Base-by-base conservation (phyloP, 2,797 vertebrate species). In the Hydrolagus colliei region DNA sequence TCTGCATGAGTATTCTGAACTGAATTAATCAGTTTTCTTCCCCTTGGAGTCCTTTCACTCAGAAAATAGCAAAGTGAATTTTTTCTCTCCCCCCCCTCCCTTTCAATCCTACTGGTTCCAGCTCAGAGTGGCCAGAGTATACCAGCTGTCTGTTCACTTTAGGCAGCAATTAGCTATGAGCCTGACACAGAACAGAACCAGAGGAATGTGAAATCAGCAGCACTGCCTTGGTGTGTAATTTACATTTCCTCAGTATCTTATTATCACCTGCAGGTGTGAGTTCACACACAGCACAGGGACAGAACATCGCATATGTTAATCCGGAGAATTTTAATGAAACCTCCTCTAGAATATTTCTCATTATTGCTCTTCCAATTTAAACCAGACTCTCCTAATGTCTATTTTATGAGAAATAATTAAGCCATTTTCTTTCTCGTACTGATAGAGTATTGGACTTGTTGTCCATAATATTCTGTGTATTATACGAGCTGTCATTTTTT, bases 111-210 rank as follows among this genome's bases (percentile, higher is more conserved):
- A 90, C 91, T 90, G 92, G 88, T 89, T 88, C 88, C 87, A 88
- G 89, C 89, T 89, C 35, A 87, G 88, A 89, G 89, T 89, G 89
- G 89, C 87, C 0, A 14, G 41, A 27, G 5, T 88, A 89, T 89
- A 88, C 93, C 92, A 93, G 93, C 93, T 94, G 94, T 91, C 91
- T 77, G 82, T 52, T 78, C 88, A 87, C 87, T 92, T 90, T 87
- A 88, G 13, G 87, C 86, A 88, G 89, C 92, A 91, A 94, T 93
- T 93, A 92, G 87, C 90, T 87, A 0, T 87, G 22, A 91, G 89
- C 84, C 89, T 89, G 63, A 0, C 82, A 89, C 90, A 88, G 88
- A 87, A 86, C 90, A 85, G 89, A 90, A 89, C 82, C 88, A 93
- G 89, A 89, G 91, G 91, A 92, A 88, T 90, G 90, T 90, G 90